Evolutionary conservation across 2,113 vertebrate species (phyloP).

Genomic region (Lamprologus speciosus): DNA sequence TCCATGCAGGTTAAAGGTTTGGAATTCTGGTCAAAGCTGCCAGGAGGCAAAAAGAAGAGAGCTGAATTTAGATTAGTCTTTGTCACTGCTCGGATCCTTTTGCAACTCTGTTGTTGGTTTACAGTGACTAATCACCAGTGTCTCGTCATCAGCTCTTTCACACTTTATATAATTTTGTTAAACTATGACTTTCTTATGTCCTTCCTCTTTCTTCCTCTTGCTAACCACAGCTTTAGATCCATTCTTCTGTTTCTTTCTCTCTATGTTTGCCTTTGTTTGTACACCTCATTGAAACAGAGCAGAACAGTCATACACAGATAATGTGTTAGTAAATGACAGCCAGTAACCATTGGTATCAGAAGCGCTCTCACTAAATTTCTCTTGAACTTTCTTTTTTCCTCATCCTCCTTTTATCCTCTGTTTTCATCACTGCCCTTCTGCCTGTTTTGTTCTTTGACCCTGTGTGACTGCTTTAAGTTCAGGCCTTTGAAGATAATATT

Average conservation of each 20-base stretch:
- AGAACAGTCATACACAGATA: background rate
- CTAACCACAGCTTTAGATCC: background rate
- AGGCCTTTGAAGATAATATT: background rate
- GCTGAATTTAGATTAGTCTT: background rate
- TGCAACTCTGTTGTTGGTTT: background rate
- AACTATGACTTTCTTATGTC: background rate
- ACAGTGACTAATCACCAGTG: background rate
- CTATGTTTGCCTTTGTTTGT: background rate
- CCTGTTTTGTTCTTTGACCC: background rate
- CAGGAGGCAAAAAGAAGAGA: background rate
- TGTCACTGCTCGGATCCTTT: background rate
- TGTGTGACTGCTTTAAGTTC: background rate
- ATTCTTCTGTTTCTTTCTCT: background rate
- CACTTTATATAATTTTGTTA: background rate
- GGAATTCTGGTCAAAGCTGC: background rate
- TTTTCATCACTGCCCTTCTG: background rate
- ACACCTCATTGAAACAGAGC: background rate
- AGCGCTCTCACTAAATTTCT: background rate
- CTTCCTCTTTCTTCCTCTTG: background rate
- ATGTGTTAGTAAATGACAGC: constrained; percentile 1
- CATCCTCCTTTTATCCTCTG: background rate
- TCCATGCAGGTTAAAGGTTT: background rate
- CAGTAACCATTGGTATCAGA: background rate
- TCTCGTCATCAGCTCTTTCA: background rate
- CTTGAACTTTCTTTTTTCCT: background rate